A percentile compares a stretch with the other conserved stretches of the same genome.
These are phyloP conservation scores for Sylvia borin DNA, from an alignment of 2,797 vertebrate species.

Conservation along the genomic window DNA sequence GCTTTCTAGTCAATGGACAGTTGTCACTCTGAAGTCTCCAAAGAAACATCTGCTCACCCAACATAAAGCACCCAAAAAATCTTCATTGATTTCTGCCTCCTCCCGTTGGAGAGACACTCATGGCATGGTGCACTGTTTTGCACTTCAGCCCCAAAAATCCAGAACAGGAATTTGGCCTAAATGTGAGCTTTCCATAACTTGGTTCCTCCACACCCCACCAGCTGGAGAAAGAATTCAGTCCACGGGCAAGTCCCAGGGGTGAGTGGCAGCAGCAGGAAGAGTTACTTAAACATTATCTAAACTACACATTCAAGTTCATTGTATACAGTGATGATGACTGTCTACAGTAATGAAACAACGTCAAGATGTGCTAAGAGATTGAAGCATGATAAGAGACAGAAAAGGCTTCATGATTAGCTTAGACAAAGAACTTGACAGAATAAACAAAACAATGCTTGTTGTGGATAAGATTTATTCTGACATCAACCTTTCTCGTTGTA, in stretches of 20 bases:
- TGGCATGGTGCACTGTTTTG: neutral
- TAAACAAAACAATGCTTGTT: neutral
- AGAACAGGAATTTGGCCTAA: neutral
- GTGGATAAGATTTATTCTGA: neutral
- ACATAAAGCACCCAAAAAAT: neutral
- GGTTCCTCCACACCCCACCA: too few relatives aligned
- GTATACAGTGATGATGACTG: neutral
- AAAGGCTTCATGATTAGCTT: neutral
- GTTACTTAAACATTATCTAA: neutral
- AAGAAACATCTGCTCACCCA: neutral
- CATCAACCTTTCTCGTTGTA: neutral
- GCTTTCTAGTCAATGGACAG: neutral
- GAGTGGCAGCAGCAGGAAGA: neutral
- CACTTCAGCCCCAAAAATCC: neutral
- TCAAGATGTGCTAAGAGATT: neutral
- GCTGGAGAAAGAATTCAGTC: neutral
- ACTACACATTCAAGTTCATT: neutral
- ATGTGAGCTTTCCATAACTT: neutral
- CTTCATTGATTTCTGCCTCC: neutral
- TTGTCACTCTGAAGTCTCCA: neutral
- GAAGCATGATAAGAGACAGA: neutral
- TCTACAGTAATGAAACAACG: neutral
- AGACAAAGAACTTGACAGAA: neutral
- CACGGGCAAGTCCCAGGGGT: neutral
- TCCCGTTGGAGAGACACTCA: neutral